Evolutionary conservation across 2,797 vertebrate species (phyloP), one percentile per base, ranked within the genome.

Genomic region (Sebastes variabilis): DNA sequence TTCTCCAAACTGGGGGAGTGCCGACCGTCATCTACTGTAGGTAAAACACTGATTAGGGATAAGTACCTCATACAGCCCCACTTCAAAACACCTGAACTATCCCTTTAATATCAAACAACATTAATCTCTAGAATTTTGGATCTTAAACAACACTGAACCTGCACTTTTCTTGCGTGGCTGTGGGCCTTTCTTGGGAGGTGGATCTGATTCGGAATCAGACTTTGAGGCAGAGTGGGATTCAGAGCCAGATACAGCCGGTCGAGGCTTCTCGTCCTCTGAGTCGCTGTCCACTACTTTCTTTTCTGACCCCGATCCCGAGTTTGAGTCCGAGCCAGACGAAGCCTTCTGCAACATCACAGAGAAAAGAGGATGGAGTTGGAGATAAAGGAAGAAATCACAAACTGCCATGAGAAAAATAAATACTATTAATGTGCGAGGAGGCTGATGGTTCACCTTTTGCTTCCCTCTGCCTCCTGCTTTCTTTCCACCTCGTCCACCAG

Each of bases 81-180:
- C 42, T 1, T 46, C 38, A 46, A 46, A 46, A 46, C 16, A 18
- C 42, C 42, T 1, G 3, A 46, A 46, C 16, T 1, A 16, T 46
- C 14, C 16, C 42, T 46, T 4, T 46, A 20, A 54, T 42, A 58
- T 16, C 11, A 55, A 27, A 34, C 3, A 0, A 22, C 4, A 27
- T 27, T 58, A 0, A 72, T 38, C 7, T 46, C 29, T 16, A 36
- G 29, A 6, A 66, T 24, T 71, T 8, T 59, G 24, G 11, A 38
- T 25, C 32, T 32, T n/a, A 1, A 59, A 6, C 4, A n/a, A 49
- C 11, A 64, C 7, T 49, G 6, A 72, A 66, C 4, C 4, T 42
- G 83, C 87, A 98, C 97, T 97, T 95, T 98, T 97, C 90, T 98
- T 99, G 85, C 97, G 94, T 75, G 93, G 93, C 78, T 97, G 96